Evolutionary conservation across 2,113 vertebrate genomes (phyloP).

Genomic region (Vulpes lagopus): DNA sequence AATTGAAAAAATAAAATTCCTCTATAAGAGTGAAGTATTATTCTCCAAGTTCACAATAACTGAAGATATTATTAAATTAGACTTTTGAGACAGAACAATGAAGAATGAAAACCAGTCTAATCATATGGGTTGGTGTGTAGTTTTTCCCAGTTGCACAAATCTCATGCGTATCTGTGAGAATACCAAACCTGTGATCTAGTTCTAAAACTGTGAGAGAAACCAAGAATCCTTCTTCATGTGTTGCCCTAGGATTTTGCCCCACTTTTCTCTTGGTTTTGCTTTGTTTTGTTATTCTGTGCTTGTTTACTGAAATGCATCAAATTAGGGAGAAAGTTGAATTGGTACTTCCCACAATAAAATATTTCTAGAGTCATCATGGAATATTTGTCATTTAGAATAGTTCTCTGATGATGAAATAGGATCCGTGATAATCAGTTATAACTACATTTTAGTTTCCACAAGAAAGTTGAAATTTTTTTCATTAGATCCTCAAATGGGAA

Average conservation of each 20-base stretch:
- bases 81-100: conserved; percentile 15
- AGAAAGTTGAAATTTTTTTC: neutral
- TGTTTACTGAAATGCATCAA: conserved; percentile 41
- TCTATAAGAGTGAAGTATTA: neutral
- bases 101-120: neutral
- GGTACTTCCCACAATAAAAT: neutral
- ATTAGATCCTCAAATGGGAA: neutral
- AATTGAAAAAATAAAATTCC: neutral
- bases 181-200: neutral
- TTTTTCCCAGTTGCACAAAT: neutral
- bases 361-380: neutral
- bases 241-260: neutral
- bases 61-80: conserved; percentile 35
- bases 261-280: neutral
- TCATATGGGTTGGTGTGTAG: neutral
- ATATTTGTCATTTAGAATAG: neutral
- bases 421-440: neutral
- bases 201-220: neutral
- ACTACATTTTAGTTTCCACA: neutral
- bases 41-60: neutral
- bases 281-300: neutral
- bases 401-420: neutral
- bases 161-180: neutral
- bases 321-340: neutral
- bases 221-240: neutral